These are phyloP conservation scores for Metellina segmentata DNA, from an alignment of 2,888 invertebrate genomes.

Conservation along the genomic window DNA sequence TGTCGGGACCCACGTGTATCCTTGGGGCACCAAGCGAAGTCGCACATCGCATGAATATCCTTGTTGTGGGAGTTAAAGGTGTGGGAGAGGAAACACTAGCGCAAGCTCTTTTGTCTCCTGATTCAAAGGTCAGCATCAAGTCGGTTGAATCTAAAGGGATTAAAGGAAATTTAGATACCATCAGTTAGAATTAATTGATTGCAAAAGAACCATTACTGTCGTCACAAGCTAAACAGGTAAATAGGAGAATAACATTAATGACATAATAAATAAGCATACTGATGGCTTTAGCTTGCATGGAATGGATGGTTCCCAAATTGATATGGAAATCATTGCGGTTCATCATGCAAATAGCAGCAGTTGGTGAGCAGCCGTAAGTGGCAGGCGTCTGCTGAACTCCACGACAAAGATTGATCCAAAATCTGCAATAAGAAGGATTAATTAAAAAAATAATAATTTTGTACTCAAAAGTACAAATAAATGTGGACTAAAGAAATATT, in stretches of 20 bases:
- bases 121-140: slow-evolving; percentile 60
- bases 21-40: slow-evolving; percentile 40
- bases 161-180: neutral
- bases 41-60: slow-evolving; percentile 62
- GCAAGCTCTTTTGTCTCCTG: slow-evolving; percentile 53
- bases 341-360: slow-evolving; percentile 61
- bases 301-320: slow-evolving; percentile 55
- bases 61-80: slow-evolving; percentile 17
- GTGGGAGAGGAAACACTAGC: neutral
- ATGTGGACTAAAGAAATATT: neutral
- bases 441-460: neutral
- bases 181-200: too few species aligned
- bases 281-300: slow-evolving; percentile 50
- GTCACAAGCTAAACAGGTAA: too few species aligned
- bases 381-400: slow-evolving; percentile 26
- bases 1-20: slow-evolving; percentile 53
- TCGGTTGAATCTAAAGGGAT: slow-evolving; percentile 53
- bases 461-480: neutral
- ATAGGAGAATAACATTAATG: too few species aligned
- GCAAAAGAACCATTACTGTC: too few species aligned
- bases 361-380: slow-evolving; percentile 37
- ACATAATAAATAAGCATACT: slow-evolving; percentile 28
- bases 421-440: slow-evolving; percentile 17
- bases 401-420: slow-evolving; percentile 70
- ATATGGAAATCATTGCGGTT: neutral